Evolutionary conservation across 2,113 vertebrate species (phyloP), one percentile per base, ranked within the genome.

Genomic region (Numida meleagris): DNA sequence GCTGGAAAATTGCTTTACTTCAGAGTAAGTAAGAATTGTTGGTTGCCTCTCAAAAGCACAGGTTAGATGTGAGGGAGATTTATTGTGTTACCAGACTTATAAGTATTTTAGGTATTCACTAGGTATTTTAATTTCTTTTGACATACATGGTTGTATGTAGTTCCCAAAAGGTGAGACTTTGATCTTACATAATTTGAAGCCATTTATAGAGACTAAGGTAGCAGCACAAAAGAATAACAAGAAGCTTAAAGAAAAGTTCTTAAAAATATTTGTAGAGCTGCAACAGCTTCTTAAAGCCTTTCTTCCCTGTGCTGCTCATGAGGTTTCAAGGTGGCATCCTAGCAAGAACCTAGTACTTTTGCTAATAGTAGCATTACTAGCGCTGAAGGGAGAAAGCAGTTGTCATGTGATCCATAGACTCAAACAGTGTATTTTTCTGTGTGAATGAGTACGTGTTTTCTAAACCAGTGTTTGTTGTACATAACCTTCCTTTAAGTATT

Each of bases 1-100:
- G 53, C 70, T 95, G 88, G 83, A 96, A 89, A 11, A 53, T 90
- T 87, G 43, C 82, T 75, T 89, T 79, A 59, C 61, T 86, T 97
- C 33, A 51, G 33, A 84, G 42, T n/a, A 72, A 93, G 61, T 71
- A 89, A 74, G 45, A 86, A 73, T 61, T 88, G 43, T 79, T 57
- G 90, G 81, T 36, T 20, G 16, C 14, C 48, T 74, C 48, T 89
- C 55, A 67, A 67, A 89, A 34, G 72, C 51, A 67, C 6, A 43
- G 14, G 66, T 88, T 70, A 88, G 34, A 36, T 33, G 70, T 75
- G 24, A 17, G 5, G 42, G 73, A 82, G 33, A 77, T 80, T 63
- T 91, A 70, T 62, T 34, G n/a, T 42, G 16, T 14, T 89, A 33
- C 21, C 63, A 45, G 66, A 67, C 46, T 29, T 53, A 4, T 33